Base-by-base conservation (phyloP, 2,888 invertebrate genomes). In the Marronus borbonicus region DNA sequence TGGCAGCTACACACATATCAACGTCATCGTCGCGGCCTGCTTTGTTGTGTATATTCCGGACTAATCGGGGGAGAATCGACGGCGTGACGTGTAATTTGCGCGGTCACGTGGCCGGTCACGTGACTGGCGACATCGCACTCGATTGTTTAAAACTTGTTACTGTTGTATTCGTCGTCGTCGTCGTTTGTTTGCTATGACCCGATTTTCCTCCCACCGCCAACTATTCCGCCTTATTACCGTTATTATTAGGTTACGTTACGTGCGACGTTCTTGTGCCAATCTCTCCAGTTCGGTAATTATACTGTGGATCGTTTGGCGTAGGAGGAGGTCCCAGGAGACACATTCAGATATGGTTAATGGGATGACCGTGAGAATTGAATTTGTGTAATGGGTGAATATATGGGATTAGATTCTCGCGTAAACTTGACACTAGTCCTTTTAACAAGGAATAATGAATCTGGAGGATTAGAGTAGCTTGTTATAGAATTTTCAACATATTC, bases 1-100 rank as follows among this genome's bases (percentile, higher is more conserved):
- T 88, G 88, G 87, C 86, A 88, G 88, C 66, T 66, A 87, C 88
- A 88, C 87, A 88, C 88, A 88, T 87, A 88, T 89, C 88, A 88
- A 88, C 85, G 88, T 88, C 88, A 87, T 44, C 31, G 76, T 84
- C 84, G 81, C 86, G 85, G 85, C 85, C 85, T 85, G 85, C 86
- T 87, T 88, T 87, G 87, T 87, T 84, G 82, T 83, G 44, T 44
- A 84, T 78, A 85, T 83, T 39, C 84, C 78, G 81, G 20, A 81
- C 87, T 88, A 88, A 88, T 88, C 87, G 86, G 86, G 78, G 52
- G 76, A 66, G 65, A 64, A 62, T 64, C 70, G 55, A 82, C 84
- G 58, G 81, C 85, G 84, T 84, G 85, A 86, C 85, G 86, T 85
- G 87, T 87, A 88, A 88, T 88, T 88, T 88, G 86, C 86, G 82